Conservation (phyloP, 2,888 invertebrate genomes). For the Agonopterix subpropinquella region DNA sequence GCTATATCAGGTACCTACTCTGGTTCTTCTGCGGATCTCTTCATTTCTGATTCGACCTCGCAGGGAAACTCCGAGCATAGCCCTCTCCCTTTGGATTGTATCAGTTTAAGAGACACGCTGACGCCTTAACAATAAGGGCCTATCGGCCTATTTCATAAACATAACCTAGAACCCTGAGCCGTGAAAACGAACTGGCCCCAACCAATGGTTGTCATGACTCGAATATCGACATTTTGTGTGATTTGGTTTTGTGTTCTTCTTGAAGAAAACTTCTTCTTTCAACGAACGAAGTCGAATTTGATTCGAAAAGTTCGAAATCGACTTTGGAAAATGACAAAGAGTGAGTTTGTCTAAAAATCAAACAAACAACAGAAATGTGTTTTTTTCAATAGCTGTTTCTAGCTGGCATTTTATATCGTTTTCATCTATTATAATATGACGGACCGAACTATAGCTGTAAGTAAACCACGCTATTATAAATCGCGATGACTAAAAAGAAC, state of each 20-base stretch:
- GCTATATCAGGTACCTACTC: too few relatives aligned
- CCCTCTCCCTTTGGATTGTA: too few relatives aligned
- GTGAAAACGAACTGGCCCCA: constrained; percentile 28
- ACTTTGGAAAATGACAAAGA: background rate
- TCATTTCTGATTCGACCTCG: too few relatives aligned
- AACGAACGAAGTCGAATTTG: background rate
- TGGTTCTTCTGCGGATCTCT: too few relatives aligned
- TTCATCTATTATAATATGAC: constrained; percentile 32
- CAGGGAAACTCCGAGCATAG: too few relatives aligned
- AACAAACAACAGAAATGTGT: background rate
- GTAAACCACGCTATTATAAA: constrained; percentile 15
- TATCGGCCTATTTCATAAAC: too few relatives aligned
- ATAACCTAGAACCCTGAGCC: too few relatives aligned
- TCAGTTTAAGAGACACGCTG: too few relatives aligned
- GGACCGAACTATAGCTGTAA: constrained; percentile 59
- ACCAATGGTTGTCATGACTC: constrained; percentile 52
- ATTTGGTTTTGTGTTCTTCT: constrained; percentile 2
- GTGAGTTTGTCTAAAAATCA: constrained; percentile 1
- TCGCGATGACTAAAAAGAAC: background rate
- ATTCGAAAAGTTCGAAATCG: constrained; percentile 7
- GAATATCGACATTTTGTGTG: constrained; percentile 34
- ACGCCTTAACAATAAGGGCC: too few relatives aligned
- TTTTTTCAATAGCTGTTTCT: background rate
- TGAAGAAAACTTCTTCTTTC: constrained; percentile 14
- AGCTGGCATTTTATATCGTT: background rate